A percentile compares a stretch with the other conserved stretches of the same genome.
Evolutionary conservation across 1,140 invertebrate genomes (phyloP).

Genomic region (Rhopalosiphum maidis): DNA sequence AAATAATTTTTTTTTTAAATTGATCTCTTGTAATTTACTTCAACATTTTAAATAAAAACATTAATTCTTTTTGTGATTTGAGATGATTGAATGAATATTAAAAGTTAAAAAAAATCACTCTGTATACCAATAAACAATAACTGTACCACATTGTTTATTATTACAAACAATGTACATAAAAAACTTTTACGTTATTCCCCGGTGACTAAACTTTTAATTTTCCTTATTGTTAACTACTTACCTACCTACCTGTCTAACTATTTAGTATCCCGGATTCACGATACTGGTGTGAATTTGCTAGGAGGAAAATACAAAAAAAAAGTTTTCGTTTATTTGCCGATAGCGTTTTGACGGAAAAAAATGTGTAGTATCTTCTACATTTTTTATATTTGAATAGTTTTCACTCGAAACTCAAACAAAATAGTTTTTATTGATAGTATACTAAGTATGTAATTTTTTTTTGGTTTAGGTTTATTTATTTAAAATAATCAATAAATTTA

Average conservation of each 20-base stretch:
- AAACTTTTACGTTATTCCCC: slow-evolving; percentile 13
- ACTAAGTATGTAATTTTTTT: too few species aligned
- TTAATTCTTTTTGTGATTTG: too few species aligned
- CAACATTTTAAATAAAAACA: too few species aligned
- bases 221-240: background rate
- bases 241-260: background rate
- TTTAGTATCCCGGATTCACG: background rate
- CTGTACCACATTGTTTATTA: background rate
- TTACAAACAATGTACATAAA: background rate
- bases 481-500: background rate
- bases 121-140: background rate
- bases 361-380: background rate
- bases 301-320: background rate
- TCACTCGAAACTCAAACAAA: background rate
- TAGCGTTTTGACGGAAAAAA: background rate
- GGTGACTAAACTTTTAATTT: background rate
- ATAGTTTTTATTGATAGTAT: background rate
- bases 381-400: background rate
- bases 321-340: background rate
- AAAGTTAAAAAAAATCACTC: background rate
- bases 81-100: too few species aligned
- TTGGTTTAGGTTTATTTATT: too few species aligned
- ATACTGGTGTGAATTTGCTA: background rate
- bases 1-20: too few species aligned
- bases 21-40: too few species aligned